Percentiles rank a stretch among this genome's conserved stretches.
phyloP scores from a whole-genome alignment of 2,888 invertebrate species.

The Steromphala cineraria region DNA sequence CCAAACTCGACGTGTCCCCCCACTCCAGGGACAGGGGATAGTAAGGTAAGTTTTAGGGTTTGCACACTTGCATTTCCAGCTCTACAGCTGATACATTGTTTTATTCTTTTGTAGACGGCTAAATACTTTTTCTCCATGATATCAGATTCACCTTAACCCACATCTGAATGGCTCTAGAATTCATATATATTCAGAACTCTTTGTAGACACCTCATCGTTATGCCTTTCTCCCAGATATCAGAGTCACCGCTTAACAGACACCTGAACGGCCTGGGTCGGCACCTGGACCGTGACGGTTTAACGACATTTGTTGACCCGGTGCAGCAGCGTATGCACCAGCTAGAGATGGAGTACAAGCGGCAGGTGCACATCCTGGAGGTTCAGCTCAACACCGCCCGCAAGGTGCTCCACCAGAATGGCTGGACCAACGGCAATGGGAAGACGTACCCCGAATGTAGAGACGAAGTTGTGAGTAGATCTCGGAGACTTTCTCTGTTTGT shows the following conservation, averaged over 20 bases:
- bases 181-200: too few species aligned
- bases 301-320: constrained; percentile 83
- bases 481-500: too few species aligned
- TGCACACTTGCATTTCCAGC: too few species aligned
- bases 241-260: constrained; percentile 54
- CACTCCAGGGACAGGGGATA: constrained; percentile 77
- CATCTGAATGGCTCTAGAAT: too few species aligned
- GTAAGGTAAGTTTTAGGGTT: constrained; percentile 45
- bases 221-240: constrained; percentile 33
- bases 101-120: too few species aligned
- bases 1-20: constrained; percentile 80
- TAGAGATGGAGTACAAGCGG: constrained; percentile 79
- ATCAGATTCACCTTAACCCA: too few species aligned
- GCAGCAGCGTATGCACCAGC: constrained; percentile 87
- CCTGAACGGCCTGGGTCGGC: constrained; percentile 56
- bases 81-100: too few species aligned
- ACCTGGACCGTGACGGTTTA: constrained; percentile 80
- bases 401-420: constrained; percentile 80
- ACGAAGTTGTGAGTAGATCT: not conserved
- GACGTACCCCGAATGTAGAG: not conserved
- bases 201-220: too few species aligned
- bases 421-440: not conserved
- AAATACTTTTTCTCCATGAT: too few species aligned
- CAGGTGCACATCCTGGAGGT: constrained; percentile 85
- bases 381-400: constrained; percentile 86